phyloP scores from a whole-genome alignment of 1,140 invertebrate species.

The Zaprionus gabonicus region DNA sequence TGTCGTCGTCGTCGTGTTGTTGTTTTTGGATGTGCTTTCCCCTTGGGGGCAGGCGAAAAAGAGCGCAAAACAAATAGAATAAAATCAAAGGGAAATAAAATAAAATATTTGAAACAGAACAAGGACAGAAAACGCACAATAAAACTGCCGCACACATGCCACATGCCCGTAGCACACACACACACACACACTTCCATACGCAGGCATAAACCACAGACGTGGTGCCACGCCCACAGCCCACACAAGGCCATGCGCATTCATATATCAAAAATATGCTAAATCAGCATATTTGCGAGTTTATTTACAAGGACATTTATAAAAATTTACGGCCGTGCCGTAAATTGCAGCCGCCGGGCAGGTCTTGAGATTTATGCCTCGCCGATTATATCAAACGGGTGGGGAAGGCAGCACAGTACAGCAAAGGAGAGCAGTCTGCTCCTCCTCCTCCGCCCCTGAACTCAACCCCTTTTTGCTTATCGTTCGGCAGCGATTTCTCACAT shows the following conservation, averaged over 20 bases:
- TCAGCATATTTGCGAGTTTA: constrained; percentile 83
- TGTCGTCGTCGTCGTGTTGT: constrained; percentile 7
- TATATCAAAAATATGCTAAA: constrained; percentile 76
- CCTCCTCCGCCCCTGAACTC: not conserved
- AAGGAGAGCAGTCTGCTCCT: not conserved
- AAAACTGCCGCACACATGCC: constrained; percentile 71
- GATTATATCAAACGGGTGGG: constrained; percentile 61
- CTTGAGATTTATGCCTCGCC: constrained; percentile 77
- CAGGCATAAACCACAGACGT: constrained; percentile 72
- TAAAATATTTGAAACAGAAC: constrained; percentile 49
- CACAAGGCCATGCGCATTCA: constrained; percentile 60
- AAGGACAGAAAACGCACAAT: constrained; percentile 55
- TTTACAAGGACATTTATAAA: constrained; percentile 83
- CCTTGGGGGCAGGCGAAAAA: constrained; percentile 45
- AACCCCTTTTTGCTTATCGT: constrained; percentile 27
- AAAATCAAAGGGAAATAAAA: constrained; percentile 59
- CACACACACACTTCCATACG: constrained; percentile 11
- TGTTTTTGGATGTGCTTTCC: constrained; percentile 25
- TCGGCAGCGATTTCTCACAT: constrained; percentile 60
- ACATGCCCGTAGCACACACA: constrained; percentile 31
- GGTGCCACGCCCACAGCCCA: constrained; percentile 68
- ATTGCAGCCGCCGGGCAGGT: constrained; percentile 80
- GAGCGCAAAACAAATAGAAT: constrained; percentile 36
- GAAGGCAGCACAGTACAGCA: not conserved
- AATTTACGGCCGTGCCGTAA: constrained; percentile 79